A percentile compares a stretch with the other conserved stretches of the same genome.
These are phyloP conservation scores for Tachysurus fulvidraco DNA, from an alignment of 2,113 vertebrate genomes.

Conservation along the genomic window DNA sequence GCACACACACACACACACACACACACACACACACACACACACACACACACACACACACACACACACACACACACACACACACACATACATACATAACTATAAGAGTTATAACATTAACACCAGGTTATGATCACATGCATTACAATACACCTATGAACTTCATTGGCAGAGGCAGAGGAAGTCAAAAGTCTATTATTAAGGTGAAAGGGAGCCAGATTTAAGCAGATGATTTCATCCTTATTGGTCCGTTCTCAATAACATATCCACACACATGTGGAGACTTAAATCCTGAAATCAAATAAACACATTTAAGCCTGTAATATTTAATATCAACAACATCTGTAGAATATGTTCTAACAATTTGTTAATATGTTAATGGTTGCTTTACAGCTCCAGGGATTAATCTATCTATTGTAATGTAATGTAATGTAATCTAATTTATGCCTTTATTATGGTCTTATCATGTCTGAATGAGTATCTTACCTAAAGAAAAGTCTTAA, in stretches of 20 bases:
- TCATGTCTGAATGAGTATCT: too few species aligned
- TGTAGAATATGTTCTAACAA: not conserved
- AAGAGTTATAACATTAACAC: not conserved
- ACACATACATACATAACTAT: not conserved
- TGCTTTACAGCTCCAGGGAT: not conserved
- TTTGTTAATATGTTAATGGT: not conserved
- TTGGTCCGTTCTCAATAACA: not conserved
- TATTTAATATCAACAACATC: not conserved
- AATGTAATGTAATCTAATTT: too few species aligned
- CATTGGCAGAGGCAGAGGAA: not conserved
- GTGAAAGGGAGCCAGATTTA: not conserved
- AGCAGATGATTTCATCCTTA: not conserved
- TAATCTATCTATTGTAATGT: too few species aligned
- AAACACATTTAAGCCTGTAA: not conserved
- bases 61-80: too few species aligned
- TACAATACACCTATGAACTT: not conserved
- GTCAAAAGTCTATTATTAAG: not conserved
- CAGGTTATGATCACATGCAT: not conserved
- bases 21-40: too few species aligned
- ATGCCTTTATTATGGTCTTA: too few species aligned
- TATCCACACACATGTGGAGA: too few species aligned
- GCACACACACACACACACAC: too few species aligned
- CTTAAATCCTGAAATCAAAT: not conserved
- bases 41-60: too few species aligned
- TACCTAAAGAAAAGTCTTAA: too few species aligned